Evolutionary conservation across 2,113 vertebrate genomes (phyloP).

Genomic region (Hypanus sabinus): DNA sequence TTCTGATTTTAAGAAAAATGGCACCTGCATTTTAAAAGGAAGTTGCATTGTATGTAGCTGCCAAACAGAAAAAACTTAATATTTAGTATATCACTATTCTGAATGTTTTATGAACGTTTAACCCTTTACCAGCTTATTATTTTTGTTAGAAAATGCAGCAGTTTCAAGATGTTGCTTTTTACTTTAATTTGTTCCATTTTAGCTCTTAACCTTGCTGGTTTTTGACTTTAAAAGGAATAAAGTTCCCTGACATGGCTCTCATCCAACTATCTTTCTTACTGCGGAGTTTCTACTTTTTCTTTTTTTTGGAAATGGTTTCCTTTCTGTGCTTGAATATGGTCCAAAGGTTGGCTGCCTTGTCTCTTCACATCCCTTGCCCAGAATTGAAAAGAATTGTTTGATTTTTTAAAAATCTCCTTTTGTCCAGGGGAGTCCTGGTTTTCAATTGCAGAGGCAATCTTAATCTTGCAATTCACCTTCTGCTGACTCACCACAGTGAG

Average conservation of each 20-base stretch:
- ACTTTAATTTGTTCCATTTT: neutral
- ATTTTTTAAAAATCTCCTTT: constrained; percentile 73
- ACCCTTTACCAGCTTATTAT: neutral
- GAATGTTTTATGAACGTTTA: neutral
- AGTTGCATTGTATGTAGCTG: constrained; percentile 38
- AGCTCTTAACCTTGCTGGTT: neutral
- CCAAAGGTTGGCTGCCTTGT: constrained; percentile 90
- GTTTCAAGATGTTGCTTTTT: neutral
- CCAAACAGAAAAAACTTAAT: neutral
- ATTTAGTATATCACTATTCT: neutral
- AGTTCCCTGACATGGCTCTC: too few species aligned
- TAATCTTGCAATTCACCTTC: constrained; percentile 56
- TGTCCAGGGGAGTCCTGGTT: constrained; percentile 86
- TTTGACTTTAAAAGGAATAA: neutral
- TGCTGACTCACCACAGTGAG: neutral
- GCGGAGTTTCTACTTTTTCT: neutral
- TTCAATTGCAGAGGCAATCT: constrained; percentile 88
- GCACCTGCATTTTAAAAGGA: constrained; percentile 38
- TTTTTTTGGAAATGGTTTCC: constrained; percentile 71
- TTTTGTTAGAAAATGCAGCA: neutral
- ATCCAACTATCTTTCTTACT: neutral
- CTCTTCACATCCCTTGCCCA: constrained; percentile 94
- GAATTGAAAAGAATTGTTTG: constrained; percentile 87
- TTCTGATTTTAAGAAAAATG: constrained; percentile 43
- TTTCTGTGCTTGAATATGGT: constrained; percentile 90